These are phyloP conservation scores for Diaperis boleti DNA, from an alignment of 2,888 invertebrate species.

Conservation along the genomic window DNA sequence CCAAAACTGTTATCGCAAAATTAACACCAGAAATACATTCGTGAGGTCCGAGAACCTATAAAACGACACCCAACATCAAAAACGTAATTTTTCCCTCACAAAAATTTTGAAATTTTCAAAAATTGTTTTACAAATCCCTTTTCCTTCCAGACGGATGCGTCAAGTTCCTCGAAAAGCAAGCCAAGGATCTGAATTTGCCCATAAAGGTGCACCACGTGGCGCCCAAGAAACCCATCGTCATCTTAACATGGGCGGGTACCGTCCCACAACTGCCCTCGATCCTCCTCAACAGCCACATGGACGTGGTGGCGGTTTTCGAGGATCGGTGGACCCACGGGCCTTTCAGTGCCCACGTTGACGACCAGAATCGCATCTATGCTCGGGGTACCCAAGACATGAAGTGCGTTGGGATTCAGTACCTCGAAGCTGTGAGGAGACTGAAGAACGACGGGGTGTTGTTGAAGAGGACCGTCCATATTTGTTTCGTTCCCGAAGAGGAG, in stretches of 20 bases:
- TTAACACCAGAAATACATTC: too few species aligned
- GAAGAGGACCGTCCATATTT: conserved; percentile 77
- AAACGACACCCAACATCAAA: too few species aligned
- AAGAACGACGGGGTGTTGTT: conserved; percentile 70
- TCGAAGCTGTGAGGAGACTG: conserved; percentile 79
- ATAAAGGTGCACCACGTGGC: conserved; percentile 72
- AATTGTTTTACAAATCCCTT: too few species aligned
- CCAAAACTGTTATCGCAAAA: too few species aligned
- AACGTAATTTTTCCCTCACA: too few species aligned
- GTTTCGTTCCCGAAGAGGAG: conserved; percentile 90
- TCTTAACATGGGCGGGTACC: conserved; percentile 86
- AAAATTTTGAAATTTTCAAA: too few species aligned
- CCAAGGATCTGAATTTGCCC: conserved; percentile 76
- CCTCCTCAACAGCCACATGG: conserved; percentile 94
- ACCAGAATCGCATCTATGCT: conserved; percentile 87
- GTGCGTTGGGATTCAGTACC: conserved; percentile 82
- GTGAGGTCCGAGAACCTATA: too few species aligned
- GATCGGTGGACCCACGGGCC: conserved; percentile 93
- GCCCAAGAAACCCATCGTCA: conserved; percentile 81
- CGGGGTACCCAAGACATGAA: conserved; percentile 94
- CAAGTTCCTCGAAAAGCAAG: conserved; percentile 80
- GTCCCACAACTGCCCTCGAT: conserved; percentile 79
- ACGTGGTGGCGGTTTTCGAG: conserved; percentile 96
- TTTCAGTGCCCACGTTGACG: conserved; percentile 88
- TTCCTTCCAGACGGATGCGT: conserved; percentile 84